Conservation (phyloP, 1,140 invertebrate genomes). For the Paracyclopina nana region DNA sequence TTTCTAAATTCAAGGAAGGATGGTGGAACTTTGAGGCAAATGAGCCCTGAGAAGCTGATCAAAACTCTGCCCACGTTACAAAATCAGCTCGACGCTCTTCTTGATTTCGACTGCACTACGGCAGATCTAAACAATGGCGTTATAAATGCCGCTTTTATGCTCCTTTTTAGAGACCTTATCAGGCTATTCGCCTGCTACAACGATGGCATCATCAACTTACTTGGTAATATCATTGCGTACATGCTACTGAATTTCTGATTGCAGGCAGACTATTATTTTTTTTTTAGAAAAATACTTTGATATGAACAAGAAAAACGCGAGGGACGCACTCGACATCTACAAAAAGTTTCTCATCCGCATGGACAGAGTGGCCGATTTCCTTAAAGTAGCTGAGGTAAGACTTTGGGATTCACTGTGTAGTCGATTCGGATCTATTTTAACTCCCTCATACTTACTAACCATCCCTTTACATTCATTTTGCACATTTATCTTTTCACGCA, state of each 20-base stretch:
- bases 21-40: slow-evolving; percentile 83
- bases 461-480: slow-evolving; percentile 2
- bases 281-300: slow-evolving; percentile 88
- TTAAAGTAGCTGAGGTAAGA: slow-evolving; percentile 78
- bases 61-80: slow-evolving; percentile 92
- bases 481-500: slow-evolving; percentile 8
- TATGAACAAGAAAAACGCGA: slow-evolving; percentile 87
- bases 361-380: slow-evolving; percentile 94
- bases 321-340: slow-evolving; percentile 93
- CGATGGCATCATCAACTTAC: slow-evolving; percentile 95
- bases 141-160: slow-evolving; percentile 95
- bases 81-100: slow-evolving; percentile 74
- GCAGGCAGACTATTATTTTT: slow-evolving; percentile 18
- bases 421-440: too few relatives aligned
- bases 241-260: neutral
- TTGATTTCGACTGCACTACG: slow-evolving; percentile 93
- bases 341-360: slow-evolving; percentile 97
- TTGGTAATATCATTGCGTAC: slow-evolving; percentile 37
- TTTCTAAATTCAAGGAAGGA: too few relatives aligned
- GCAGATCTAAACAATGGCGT: slow-evolving; percentile 95
- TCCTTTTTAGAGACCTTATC: slow-evolving; percentile 95
- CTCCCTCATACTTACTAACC: too few relatives aligned
- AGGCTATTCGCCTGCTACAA: slow-evolving; percentile 98
- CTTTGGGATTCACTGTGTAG: slow-evolving; percentile 16
- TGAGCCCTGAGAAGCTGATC: slow-evolving; percentile 89